phyloP scores from a whole-genome alignment of 2,888 invertebrate genomes.

The Lymantria monacha region DNA sequence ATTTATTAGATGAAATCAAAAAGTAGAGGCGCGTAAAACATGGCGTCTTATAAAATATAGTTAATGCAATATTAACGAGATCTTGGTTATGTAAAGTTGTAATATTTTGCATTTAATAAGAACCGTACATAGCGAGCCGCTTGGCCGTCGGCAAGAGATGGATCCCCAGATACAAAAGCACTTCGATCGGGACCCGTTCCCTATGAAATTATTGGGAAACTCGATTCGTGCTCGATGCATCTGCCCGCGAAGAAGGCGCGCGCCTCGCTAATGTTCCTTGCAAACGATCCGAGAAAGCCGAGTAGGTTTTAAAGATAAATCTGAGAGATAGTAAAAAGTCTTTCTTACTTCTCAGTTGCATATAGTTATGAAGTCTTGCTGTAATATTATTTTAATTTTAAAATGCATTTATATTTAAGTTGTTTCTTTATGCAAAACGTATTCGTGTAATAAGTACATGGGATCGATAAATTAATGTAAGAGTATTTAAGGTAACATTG shows the following conservation, averaged over 20 bases:
- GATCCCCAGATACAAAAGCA: slow-evolving; percentile 54
- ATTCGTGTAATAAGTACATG: slow-evolving; percentile 40
- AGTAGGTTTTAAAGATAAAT: slow-evolving; percentile 72
- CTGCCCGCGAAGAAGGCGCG: slow-evolving; percentile 51
- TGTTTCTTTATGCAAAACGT: slow-evolving; percentile 27
- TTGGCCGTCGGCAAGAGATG: slow-evolving; percentile 74
- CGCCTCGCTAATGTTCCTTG: slow-evolving; percentile 59
- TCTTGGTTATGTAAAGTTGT: slow-evolving; percentile 66
- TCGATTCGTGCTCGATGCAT: slow-evolving; percentile 76
- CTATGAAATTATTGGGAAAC: slow-evolving; percentile 80
- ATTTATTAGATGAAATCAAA: slow-evolving; percentile 17
- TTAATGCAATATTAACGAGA: slow-evolving; percentile 75
- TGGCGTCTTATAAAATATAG: slow-evolving; percentile 62
- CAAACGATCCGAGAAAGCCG: slow-evolving; percentile 62
- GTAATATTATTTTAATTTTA: slow-evolving; percentile 29
- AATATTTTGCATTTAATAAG: slow-evolving; percentile 80
- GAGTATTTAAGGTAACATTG: slow-evolving; percentile 41
- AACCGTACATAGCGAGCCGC: slow-evolving; percentile 57
- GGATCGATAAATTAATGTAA: slow-evolving; percentile 53
- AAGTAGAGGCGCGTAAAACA: slow-evolving; percentile 41
- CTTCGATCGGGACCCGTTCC: slow-evolving; percentile 61
- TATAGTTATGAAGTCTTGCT: slow-evolving; percentile 40
- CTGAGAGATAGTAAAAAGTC: slow-evolving; percentile 54
- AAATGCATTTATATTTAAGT: not conserved
- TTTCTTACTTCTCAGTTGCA: slow-evolving; percentile 48